Evolutionary conservation across 2,113 vertebrate species (phyloP).

Genomic region (Nibea coibor): DNA sequence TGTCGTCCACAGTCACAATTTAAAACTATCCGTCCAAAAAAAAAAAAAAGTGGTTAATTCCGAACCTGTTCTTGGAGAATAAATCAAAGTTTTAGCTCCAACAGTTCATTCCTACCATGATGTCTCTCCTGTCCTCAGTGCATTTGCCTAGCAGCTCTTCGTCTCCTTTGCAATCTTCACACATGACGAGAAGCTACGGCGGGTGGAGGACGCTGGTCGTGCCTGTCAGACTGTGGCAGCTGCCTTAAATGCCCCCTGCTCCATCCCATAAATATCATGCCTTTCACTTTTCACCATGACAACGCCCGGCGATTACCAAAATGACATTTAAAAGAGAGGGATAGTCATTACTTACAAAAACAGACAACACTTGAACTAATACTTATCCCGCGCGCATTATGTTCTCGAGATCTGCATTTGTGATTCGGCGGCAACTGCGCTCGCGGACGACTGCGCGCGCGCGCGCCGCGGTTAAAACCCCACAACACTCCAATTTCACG

Average conservation of each 20-base stretch:
- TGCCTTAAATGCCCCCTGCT: slow-evolving; percentile 75
- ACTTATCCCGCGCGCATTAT: slow-evolving; percentile 76
- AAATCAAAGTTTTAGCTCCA: not conserved
- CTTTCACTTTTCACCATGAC: slow-evolving; percentile 82
- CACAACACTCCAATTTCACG: slow-evolving; percentile 73
- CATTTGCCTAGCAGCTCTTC: slow-evolving; percentile 74
- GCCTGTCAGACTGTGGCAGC: slow-evolving; percentile 46
- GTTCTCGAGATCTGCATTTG: slow-evolving; percentile 69
- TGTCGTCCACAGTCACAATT: not conserved
- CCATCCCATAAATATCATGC: slow-evolving; percentile 81
- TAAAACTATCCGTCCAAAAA: not conserved
- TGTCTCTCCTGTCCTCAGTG: slow-evolving; percentile 70
- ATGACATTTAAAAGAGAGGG: slow-evolving; percentile 75
- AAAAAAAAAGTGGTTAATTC: no score
- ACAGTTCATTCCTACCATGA: slow-evolving; percentile 70
- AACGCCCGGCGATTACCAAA: slow-evolving; percentile 78
- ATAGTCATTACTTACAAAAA: slow-evolving; percentile 79
- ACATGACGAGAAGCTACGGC: slow-evolving; percentile 80
- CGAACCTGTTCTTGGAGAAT: not conserved
- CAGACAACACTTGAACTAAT: slow-evolving; percentile 77
- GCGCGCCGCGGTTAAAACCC: slow-evolving; percentile 61
- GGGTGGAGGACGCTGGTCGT: slow-evolving; percentile 22
- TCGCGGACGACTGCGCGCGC: not conserved
- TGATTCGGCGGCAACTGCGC: slow-evolving; percentile 52
- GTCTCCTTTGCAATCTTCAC: slow-evolving; percentile 83